Conservation (phyloP, 2,888 invertebrate genomes). For the Augiades crinisus region DNA sequence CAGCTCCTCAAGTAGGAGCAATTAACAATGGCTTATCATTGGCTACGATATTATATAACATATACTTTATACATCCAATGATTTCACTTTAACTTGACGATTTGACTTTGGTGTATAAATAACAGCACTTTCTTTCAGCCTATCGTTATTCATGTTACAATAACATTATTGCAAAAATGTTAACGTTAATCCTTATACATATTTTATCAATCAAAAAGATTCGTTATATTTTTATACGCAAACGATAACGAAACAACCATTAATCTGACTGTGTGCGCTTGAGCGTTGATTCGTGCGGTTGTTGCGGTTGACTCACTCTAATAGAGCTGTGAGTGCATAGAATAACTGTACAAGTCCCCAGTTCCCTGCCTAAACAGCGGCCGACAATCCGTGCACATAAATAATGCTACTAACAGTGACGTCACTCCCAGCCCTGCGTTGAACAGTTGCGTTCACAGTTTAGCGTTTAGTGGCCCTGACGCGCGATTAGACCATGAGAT, state of each 20-base stretch:
- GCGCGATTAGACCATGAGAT: slow-evolving; percentile 10
- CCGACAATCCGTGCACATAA: slow-evolving; percentile 53
- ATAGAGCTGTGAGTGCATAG: slow-evolving; percentile 12
- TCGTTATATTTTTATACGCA: neutral
- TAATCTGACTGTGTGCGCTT: slow-evolving; percentile 20
- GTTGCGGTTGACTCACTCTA: slow-evolving; percentile 20
- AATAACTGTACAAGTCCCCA: slow-evolving; percentile 19
- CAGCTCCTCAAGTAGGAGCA: too few relatives aligned
- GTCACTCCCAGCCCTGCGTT: slow-evolving; percentile 16
- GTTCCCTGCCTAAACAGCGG: slow-evolving; percentile 40
- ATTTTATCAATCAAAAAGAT: too few relatives aligned
- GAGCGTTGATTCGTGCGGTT: slow-evolving; percentile 10
- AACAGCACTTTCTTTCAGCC: too few relatives aligned
- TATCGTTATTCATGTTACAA: too few relatives aligned
- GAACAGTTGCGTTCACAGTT: slow-evolving; percentile 15
- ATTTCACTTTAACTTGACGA: too few relatives aligned
- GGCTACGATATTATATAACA: too few relatives aligned
- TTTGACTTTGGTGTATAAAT: too few relatives aligned
- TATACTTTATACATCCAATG: too few relatives aligned
- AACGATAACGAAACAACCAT: neutral
- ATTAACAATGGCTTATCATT: too few relatives aligned
- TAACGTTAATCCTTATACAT: too few relatives aligned
- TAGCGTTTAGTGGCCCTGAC: slow-evolving; percentile 21
- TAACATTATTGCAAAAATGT: too few relatives aligned
- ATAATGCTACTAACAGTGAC: slow-evolving; percentile 56